Conservation (phyloP, 2,113 vertebrate genomes). For the Pachyramphus minor region DNA sequence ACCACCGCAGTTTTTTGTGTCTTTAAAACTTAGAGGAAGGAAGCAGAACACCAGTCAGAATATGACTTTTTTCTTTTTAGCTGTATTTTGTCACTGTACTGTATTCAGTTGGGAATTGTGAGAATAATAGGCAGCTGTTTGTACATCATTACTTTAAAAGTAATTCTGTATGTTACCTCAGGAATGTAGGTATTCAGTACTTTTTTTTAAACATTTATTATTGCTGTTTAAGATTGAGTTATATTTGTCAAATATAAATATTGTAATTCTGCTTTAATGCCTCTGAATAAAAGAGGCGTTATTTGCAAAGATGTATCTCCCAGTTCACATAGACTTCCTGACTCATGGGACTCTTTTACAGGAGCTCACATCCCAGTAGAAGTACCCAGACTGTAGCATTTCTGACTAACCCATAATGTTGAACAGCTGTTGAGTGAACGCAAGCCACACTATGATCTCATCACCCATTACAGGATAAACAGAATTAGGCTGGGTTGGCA, state of each 20-base stretch:
- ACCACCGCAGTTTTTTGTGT: not conserved
- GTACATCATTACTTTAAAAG: not conserved
- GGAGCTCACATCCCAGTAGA: not conserved
- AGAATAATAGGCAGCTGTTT: not conserved
- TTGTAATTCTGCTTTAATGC: not conserved
- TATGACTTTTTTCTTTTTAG: not conserved
- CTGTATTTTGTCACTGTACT: not conserved
- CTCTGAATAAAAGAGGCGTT: not conserved
- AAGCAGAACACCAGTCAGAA: not conserved
- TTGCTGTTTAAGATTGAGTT: not conserved
- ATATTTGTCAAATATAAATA: not conserved
- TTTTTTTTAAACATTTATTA: not conserved
- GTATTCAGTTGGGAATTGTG: not conserved
- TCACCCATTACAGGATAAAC: slow-evolving; percentile 44
- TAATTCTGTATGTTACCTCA: not conserved
- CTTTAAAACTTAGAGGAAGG: not conserved
- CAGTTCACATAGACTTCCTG: not conserved
- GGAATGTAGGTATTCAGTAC: not conserved
- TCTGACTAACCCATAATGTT: slow-evolving; percentile 33
- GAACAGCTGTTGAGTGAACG: slow-evolving; percentile 46
- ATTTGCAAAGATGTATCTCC: not conserved
- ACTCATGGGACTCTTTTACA: not conserved
- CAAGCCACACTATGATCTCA: slow-evolving; percentile 50
- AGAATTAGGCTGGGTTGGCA: slow-evolving; percentile 21
- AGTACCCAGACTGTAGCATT: not conserved